phyloP scores from a whole-genome alignment of 1,140 invertebrate genomes.

The Calliphora vicina region DNA sequence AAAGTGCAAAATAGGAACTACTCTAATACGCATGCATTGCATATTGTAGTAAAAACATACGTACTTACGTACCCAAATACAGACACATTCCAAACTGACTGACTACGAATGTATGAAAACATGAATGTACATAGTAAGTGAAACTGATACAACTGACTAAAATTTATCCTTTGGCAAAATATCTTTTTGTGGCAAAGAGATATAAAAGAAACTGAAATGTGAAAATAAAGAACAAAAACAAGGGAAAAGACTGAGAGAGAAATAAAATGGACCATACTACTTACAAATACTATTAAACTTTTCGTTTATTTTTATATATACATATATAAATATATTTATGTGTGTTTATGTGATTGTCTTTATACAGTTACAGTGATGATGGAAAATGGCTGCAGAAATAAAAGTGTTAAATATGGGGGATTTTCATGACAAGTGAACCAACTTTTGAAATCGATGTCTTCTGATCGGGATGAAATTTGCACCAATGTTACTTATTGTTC shows the following conservation, averaged over 20 bases:
- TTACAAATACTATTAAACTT: conserved; percentile 9
- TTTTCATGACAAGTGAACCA: too few species aligned
- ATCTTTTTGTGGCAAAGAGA: background rate
- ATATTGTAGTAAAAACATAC: background rate
- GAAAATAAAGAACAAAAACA: background rate
- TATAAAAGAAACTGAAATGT: background rate
- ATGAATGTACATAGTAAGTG: background rate
- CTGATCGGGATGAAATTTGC: too few species aligned
- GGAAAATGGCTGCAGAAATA: background rate
- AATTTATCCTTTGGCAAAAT: conserved; percentile 25
- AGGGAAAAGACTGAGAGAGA: background rate
- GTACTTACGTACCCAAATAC: background rate
- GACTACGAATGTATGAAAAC: background rate
- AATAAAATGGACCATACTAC: background rate
- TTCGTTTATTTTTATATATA: background rate
- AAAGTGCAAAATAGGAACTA: too few species aligned
- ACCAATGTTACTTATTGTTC: too few species aligned
- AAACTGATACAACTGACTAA: background rate
- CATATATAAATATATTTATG: background rate
- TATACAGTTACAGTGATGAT: background rate
- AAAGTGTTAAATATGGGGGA: too few species aligned
- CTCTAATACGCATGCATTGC: background rate
- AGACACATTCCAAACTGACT: background rate
- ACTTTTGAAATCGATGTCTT: too few species aligned
- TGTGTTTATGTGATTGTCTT: background rate